Evolutionary conservation across 2,113 vertebrate genomes (phyloP).

Genomic region (Numenius arquata): DNA sequence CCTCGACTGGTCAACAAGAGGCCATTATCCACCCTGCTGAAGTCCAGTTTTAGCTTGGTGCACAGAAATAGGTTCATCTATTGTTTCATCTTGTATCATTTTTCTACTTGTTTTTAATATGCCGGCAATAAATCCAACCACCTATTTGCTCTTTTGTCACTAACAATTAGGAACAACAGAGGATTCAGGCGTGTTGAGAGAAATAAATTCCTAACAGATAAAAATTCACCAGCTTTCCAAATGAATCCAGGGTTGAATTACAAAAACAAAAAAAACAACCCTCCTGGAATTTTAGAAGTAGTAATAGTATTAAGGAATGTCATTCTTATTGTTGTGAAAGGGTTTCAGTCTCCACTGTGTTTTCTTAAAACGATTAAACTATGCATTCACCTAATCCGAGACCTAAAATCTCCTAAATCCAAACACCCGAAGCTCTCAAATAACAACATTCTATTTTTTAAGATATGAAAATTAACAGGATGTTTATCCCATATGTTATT

Average conservation of each 20-base stretch:
- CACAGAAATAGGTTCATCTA: neutral
- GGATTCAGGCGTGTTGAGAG: neutral
- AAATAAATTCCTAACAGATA: neutral
- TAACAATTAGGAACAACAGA: neutral
- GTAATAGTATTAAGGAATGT: neutral
- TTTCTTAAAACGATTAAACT: neutral
- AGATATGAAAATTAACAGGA: neutral
- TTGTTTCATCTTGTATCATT: neutral
- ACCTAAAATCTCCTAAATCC: neutral
- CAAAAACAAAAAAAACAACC: neutral
- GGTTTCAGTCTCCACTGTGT: neutral
- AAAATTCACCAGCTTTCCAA: neutral
- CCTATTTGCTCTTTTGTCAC: neutral
- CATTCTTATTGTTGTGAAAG: neutral
- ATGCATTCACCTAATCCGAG: neutral
- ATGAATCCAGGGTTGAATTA: neutral
- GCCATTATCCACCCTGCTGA: neutral
- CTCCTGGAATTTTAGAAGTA: neutral
- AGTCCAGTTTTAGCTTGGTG: neutral
- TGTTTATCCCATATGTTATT: neutral
- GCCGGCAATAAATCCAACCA: neutral
- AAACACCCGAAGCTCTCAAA: neutral
- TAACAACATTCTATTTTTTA: neutral
- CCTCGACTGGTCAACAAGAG: neutral
- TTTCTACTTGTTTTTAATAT: neutral